Conservation (phyloP, 2,113 vertebrate genomes). For the Hippolais icterina region DNA sequence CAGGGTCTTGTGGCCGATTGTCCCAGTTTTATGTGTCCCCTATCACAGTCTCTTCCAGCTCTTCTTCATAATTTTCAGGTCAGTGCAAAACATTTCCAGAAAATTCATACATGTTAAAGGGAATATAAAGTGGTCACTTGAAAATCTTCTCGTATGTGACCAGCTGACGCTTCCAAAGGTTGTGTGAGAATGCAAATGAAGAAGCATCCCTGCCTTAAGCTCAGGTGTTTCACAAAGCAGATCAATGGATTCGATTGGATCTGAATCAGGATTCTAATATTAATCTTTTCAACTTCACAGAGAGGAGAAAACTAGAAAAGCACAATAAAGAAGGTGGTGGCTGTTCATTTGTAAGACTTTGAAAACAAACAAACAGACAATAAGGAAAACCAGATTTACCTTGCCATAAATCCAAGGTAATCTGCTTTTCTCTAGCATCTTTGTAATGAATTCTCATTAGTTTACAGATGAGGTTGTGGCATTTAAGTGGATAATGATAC, state of each 20-base stretch:
- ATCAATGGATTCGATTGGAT: fast-evolving
- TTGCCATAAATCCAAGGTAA: slow-evolving; percentile 50
- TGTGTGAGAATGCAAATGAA: neutral
- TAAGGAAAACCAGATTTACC: slow-evolving; percentile 51
- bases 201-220: neutral
- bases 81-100: neutral
- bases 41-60: neutral
- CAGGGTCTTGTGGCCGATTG: neutral
- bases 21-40: fast-evolving
- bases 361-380: slow-evolving; percentile 26
- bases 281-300: neutral
- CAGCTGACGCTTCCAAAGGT: neutral
- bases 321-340: neutral
- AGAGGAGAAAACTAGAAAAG: neutral
- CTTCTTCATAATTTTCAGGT: neutral
- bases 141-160: neutral
- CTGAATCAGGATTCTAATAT: neutral
- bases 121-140: neutral
- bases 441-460: slow-evolving; percentile 67
- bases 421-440: slow-evolving; percentile 57
- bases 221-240: neutral
- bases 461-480: slow-evolving; percentile 11
- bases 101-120: neutral
- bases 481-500: slow-evolving; percentile 5
- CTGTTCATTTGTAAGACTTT: slow-evolving; percentile 50